Conservation (phyloP, 1,140 invertebrate genomes). For the Trichonephila inaurata region DNA sequence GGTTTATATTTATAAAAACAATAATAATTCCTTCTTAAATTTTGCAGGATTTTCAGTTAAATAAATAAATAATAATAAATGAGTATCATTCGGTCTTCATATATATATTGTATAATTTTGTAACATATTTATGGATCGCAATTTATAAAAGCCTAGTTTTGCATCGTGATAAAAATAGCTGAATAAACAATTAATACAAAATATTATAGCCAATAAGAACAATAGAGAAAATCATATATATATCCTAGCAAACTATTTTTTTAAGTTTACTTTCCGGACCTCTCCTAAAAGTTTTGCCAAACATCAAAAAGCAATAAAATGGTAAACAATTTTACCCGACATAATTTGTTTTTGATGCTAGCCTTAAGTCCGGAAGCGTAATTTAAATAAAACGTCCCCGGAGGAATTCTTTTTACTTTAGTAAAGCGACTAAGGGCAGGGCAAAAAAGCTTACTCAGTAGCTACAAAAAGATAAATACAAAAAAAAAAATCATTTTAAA, state of each 20-base stretch:
- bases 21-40: too few relatives aligned
- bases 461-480: not conserved
- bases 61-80: too few relatives aligned
- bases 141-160: too few relatives aligned
- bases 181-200: too few relatives aligned
- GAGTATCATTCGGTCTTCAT: too few relatives aligned
- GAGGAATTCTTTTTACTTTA: not conserved
- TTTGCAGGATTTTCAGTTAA: too few relatives aligned
- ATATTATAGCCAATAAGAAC: too few relatives aligned
- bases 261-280: not conserved
- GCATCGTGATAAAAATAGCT: too few relatives aligned
- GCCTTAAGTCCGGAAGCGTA: not conserved
- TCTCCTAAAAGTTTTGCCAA: not conserved
- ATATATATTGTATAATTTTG: too few relatives aligned
- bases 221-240: not conserved
- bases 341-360: slow-evolving; percentile 14
- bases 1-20: too few relatives aligned
- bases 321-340: not conserved
- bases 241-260: not conserved
- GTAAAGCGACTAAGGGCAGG: not conserved
- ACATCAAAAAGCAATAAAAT: slow-evolving; percentile 9
- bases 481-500: slow-evolving; percentile 6
- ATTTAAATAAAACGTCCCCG: slow-evolving; percentile 16
- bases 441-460: slow-evolving; percentile 5
- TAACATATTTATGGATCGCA: too few relatives aligned